Base-by-base conservation (phyloP, 2,888 invertebrate genomes). In the Dryadula phaetusa region DNA sequence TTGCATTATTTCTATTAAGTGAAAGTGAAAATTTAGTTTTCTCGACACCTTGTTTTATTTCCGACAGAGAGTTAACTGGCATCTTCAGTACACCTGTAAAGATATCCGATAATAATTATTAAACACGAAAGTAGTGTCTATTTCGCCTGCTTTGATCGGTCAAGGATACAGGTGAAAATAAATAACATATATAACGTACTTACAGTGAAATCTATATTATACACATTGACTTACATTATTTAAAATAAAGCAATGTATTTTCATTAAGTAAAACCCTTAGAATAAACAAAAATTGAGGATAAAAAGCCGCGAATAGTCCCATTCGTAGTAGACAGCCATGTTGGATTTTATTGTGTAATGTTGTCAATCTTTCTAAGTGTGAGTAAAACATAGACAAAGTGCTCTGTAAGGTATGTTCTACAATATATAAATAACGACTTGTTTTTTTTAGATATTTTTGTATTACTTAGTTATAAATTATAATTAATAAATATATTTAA, bases 81-180 rank as follows among this genome's bases (percentile, higher is more conserved):
- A 93, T 93, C 92, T 93, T 93, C 92, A 90, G 93, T 79, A 89
- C 82, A 91, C 92, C 93, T 93, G 87, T 14, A 84, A 89, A 74
- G 71, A 63, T 62, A 72, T 74, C 69, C 47, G 71, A 46, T 58
- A 70, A 32, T 56, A 54, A 37, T n/a, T 58, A 52, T 37, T 32
- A 20, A 52, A 65, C 8, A 60, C 32, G 46, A 60, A 58, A 64
- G 58, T 40, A 75, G 40, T 46, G 72, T 73, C 75, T 82, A 86
- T 83, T 86, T 87, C 85, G 86, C 75, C 79, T 79, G 52, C 46
- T 62, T 28, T 81, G 82, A 80, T 81, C 83, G 85, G 85, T 88
- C 88, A 90, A 89, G 87, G 87, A 85, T 87, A 76, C 78, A 72
- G 70, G 75, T 72, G 71, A 76, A 70, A 69, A 74, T 72, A 76